A percentile compares a stretch with the other conserved stretches of the same genome.
phyloP scores from a whole-genome alignment of 2,113 vertebrate species.

The Gymnorhina tibicen region DNA sequence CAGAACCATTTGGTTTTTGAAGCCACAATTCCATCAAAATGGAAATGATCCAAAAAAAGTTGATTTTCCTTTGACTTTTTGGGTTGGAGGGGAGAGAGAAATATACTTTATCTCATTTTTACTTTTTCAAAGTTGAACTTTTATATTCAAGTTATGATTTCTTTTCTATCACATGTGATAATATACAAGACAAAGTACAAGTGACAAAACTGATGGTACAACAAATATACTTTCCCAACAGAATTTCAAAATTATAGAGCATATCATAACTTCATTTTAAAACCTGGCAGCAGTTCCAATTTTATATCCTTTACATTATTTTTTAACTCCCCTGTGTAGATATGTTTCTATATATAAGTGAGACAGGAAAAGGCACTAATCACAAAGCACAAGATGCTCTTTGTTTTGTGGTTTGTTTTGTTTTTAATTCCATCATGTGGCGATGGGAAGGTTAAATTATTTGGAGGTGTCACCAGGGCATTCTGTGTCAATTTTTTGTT shows the following conservation, averaged over 20 bases:
- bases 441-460: neutral
- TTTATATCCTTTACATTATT: neutral
- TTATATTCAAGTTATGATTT: neutral
- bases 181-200: neutral
- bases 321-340: neutral
- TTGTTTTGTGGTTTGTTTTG: neutral
- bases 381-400: neutral
- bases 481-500: neutral
- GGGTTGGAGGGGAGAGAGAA: neutral
- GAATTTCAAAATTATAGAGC: neutral
- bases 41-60: neutral
- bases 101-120: neutral
- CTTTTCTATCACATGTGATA: neutral
- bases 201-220: neutral
- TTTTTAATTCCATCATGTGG: neutral
- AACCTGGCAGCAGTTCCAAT: neutral
- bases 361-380: neutral
- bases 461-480: neutral
- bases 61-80: constrained; percentile 3
- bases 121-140: neutral
- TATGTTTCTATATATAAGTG: neutral
- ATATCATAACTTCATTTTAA: neutral
- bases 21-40: neutral
- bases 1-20: constrained; percentile 29
- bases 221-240: neutral